A percentile compares a stretch with the other conserved stretches of the same genome.
Evolutionary conservation across 1,140 invertebrate genomes (phyloP).

Genomic region (Drosophila subobscura): DNA sequence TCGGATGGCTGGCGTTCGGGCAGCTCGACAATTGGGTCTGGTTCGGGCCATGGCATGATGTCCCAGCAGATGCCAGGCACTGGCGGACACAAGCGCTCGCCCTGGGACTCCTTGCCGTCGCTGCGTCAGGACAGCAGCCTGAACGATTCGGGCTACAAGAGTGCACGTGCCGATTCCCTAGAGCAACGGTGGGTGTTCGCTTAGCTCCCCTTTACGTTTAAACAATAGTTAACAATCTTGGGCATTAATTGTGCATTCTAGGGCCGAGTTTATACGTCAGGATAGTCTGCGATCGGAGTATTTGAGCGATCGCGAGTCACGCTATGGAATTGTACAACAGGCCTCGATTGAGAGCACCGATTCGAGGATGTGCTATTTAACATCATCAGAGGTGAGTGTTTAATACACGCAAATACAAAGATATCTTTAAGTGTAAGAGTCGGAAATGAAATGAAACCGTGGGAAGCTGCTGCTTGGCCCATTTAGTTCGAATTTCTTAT

Average conservation of each 20-base stretch:
- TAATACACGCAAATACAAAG: background rate
- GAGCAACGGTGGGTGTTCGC: slow-evolving; percentile 89
- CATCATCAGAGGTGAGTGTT: slow-evolving; percentile 95
- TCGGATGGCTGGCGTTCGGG: slow-evolving; percentile 94
- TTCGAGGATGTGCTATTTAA: slow-evolving; percentile 95
- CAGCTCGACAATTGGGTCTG: slow-evolving; percentile 88
- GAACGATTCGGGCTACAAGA: slow-evolving; percentile 93
- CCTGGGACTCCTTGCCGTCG: slow-evolving; percentile 93
- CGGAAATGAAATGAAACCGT: no score
- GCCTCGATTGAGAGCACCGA: slow-evolving; percentile 96
- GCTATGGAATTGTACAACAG: slow-evolving; percentile 95
- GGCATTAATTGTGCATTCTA: slow-evolving; percentile 82
- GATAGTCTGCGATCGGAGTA: slow-evolving; percentile 95
- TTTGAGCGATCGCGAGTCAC: slow-evolving; percentile 93
- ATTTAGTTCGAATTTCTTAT: background rate
- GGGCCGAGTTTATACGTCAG: slow-evolving; percentile 93
- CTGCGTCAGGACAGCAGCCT: slow-evolving; percentile 91
- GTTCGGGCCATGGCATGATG: slow-evolving; percentile 83
- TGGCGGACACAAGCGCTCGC: slow-evolving; percentile 87
- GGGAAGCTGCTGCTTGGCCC: slow-evolving; percentile 1
- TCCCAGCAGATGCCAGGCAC: slow-evolving; percentile 71
- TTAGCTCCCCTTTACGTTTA: background rate
- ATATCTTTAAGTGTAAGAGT: no score
- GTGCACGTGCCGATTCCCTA: slow-evolving; percentile 92
- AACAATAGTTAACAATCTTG: background rate